Evolutionary conservation across 2,113 vertebrate genomes (phyloP).

Genomic region (Galemys pyrenaicus): DNA sequence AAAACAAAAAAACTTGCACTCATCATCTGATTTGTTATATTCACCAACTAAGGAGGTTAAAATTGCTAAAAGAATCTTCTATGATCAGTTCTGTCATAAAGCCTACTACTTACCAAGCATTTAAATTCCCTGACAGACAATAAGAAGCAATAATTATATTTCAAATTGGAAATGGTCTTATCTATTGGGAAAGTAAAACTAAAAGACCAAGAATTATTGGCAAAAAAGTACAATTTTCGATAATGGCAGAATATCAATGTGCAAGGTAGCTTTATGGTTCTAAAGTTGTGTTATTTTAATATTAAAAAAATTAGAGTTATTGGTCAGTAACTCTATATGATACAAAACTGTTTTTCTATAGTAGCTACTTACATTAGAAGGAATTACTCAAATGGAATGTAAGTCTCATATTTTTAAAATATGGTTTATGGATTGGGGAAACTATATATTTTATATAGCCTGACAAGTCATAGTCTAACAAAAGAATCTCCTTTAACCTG

Average conservation of each 20-base stretch:
- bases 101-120: not conserved
- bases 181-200: not conserved
- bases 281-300: constrained; percentile 3
- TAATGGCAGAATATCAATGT: not conserved
- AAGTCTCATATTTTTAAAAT: not conserved
- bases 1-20: not conserved
- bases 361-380: not conserved
- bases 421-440: not conserved
- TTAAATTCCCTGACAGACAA: constrained; percentile 25
- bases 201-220: not conserved
- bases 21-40: constrained; percentile 27
- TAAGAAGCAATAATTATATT: not conserved
- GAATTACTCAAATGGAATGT: not conserved
- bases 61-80: not conserved
- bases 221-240: constrained; percentile 24
- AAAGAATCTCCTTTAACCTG: not conserved
- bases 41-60: not conserved
- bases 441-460: not conserved
- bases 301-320: not conserved
- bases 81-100: not conserved
- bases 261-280: not conserved
- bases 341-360: not conserved
- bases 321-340: not conserved
- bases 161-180: not conserved
- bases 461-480: not conserved